A percentile compares a stretch with the other conserved stretches of the same genome.
Evolutionary conservation across 2,888 invertebrate genomes (phyloP).

Genomic region (Lumbricus terrestris): DNA sequence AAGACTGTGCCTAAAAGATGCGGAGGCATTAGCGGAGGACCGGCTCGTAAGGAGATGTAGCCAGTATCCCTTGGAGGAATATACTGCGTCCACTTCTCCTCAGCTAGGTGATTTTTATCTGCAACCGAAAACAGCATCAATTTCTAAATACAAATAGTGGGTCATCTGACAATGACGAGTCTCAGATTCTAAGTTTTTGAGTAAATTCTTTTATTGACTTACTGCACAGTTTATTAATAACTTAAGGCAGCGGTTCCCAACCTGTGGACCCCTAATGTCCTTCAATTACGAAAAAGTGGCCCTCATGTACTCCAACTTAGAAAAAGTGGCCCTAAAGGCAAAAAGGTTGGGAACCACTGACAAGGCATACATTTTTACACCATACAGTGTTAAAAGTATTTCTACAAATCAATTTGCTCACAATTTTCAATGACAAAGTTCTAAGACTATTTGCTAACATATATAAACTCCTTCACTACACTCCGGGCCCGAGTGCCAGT

Average conservation of each 20-base stretch:
- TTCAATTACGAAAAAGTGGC: too few species aligned
- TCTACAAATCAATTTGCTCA: not conserved
- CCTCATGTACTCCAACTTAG: too few species aligned
- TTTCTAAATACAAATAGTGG: not conserved
- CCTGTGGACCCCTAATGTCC: too few species aligned
- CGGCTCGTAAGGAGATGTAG: constrained; percentile 18
- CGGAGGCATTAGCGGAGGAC: constrained; percentile 27
- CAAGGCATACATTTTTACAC: not conserved
- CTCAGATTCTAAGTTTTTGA: not conserved
- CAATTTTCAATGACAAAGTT: not conserved
- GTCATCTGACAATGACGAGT: too few species aligned
- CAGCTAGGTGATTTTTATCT: not conserved
- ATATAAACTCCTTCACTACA: too few species aligned
- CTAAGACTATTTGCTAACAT: not conserved
- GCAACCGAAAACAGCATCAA: not conserved
- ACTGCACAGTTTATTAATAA: not conserved
- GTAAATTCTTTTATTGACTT: not conserved
- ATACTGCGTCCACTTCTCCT: constrained; percentile 14
- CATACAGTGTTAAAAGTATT: not conserved
- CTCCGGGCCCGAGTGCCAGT: too few species aligned
- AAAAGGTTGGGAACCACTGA: too few species aligned
- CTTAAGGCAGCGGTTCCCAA: too few species aligned
- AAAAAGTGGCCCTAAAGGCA: too few species aligned
- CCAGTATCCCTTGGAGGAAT: constrained; percentile 21
- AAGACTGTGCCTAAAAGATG: constrained; percentile 25